Evolutionary conservation across 2,797 vertebrate genomes (phyloP).

Genomic region (Amblyraja radiata): DNA sequence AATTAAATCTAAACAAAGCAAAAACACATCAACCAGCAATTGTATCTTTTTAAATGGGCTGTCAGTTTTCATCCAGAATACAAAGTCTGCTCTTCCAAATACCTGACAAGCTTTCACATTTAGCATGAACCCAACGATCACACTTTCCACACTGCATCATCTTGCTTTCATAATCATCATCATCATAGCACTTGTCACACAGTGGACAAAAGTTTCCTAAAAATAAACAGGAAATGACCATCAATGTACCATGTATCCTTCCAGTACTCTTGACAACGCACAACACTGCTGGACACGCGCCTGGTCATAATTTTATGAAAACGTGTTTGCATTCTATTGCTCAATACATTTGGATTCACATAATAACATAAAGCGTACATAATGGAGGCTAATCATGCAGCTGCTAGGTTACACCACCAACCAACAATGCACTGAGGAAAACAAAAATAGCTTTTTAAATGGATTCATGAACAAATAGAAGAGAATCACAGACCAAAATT

Average conservation of each 20-base stretch:
- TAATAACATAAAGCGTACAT: background rate
- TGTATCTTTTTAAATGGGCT: background rate
- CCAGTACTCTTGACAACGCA: background rate
- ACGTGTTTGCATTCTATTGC: background rate
- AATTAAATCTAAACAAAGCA: background rate
- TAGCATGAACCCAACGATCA: constrained; percentile 92
- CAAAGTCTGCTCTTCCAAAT: background rate
- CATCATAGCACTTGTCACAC: constrained; percentile 89
- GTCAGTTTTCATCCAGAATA: constrained; percentile 37
- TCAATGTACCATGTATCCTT: constrained; percentile 15
- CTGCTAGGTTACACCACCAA: background rate
- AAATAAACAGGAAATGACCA: constrained; percentile 38
- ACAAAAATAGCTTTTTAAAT: background rate
- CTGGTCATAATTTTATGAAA: background rate
- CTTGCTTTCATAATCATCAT: constrained; percentile 88
- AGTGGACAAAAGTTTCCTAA: constrained; percentile 92
- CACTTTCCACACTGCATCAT: constrained; percentile 94
- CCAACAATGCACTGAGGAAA: background rate
- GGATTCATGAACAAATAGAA: background rate
- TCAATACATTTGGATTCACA: background rate
- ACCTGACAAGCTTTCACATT: constrained; percentile 94
- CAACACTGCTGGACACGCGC: background rate
- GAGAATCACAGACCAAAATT: background rate
- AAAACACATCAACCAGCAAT: background rate
- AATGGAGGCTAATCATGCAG: background rate